Base-by-base conservation (phyloP, 2,113 vertebrate genomes). In the Tringa solitaria region DNA sequence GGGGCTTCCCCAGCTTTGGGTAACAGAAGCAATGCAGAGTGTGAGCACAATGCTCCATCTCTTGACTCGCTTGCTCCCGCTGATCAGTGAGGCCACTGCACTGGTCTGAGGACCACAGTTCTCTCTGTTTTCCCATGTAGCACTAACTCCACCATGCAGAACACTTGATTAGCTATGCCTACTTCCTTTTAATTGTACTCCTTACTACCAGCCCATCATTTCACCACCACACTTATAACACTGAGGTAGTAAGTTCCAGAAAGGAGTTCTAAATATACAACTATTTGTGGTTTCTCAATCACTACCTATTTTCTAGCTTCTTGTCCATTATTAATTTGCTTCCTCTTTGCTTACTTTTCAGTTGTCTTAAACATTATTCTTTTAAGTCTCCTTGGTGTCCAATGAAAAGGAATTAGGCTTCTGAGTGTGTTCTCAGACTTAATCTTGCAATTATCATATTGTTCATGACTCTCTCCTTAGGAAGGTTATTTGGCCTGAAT, bases 361-460 rank as follows among this genome's bases (percentile, higher is more conserved):
- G 17, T 57, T 87, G 22, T 83, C 43, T 90, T 85, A 69, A 87
- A 60, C 82, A n/a, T 57, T 87, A 50, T 75, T 76, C 63, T 92
- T 88, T 74, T 70, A 91, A 83, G 32, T 68, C 59, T 84, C 70
- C 16, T 10, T 37, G 69, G 21, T 26, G 20, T 80, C 61, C 7
- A 4, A 60, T 57, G 46, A 81, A 95, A 93, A 90, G 27, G 46
- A 88, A 70, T 88, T 85, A 89, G n/a, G 35, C 32, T 86, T 90
- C 75, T 61, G 54, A 89, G 59, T 28, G 28, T 87, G 46, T 70
- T 95, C 61, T 76, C 54, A 61, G 67, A 59, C 45, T 63, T 90
- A 95, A 79, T 83, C 85, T 93, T 88, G 26, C 59, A 90, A 92
- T 96, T 90, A 88, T 63, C 59, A 60, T 74, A 43, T 50, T 85